These are phyloP conservation scores for Stramonita haemastoma DNA, from an alignment of 2,888 invertebrate genomes.

Conservation along the genomic window DNA sequence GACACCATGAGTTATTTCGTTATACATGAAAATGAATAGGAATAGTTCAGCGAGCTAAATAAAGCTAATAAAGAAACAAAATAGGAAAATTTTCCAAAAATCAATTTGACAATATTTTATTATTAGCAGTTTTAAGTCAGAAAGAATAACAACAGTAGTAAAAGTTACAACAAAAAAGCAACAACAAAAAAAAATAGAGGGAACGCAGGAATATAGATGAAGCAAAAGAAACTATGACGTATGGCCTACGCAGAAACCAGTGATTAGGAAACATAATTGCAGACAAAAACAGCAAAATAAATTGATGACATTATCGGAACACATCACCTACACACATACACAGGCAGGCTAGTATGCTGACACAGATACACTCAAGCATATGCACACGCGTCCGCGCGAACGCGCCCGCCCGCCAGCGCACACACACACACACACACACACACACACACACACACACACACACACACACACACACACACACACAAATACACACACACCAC, in stretches of 20 bases:
- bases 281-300: no score
- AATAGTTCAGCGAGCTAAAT: neutral
- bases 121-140: neutral
- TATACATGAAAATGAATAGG: neutral
- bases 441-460: conserved; percentile 11
- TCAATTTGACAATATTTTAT: neutral
- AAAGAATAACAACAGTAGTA: neutral
- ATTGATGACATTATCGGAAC: no score
- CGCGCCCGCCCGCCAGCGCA: neutral
- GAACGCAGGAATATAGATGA: neutral
- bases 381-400: no score
- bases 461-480: neutral
- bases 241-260: neutral
- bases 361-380: neutral
- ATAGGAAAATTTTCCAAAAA: neutral
- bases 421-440: neutral
- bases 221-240: neutral
- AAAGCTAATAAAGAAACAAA: neutral
- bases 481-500: neutral
- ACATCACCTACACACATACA: no score
- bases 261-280: neutral
- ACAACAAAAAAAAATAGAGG: neutral
- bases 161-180: neutral
- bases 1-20: no score
- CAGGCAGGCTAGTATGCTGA: neutral